Conservation (phyloP, 1,140 invertebrate genomes). For the Drosophila micromelanica region DNA sequence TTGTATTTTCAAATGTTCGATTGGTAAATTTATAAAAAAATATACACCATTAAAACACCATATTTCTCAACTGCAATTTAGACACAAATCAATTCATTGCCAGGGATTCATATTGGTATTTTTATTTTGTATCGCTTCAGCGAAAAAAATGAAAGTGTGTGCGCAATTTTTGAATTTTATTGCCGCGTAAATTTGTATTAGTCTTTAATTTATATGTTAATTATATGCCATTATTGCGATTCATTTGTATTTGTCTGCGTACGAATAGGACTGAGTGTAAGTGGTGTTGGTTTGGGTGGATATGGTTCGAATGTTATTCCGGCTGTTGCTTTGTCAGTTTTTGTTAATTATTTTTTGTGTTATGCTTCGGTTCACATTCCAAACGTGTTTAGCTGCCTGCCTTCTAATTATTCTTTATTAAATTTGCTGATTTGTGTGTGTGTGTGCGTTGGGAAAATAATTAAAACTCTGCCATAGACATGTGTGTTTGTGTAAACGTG, state of each 20-base stretch:
- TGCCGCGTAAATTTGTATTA: slow-evolving; percentile 62
- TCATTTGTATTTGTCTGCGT: slow-evolving; percentile 33
- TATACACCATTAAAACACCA: neutral
- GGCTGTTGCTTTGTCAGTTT: slow-evolving; percentile 66
- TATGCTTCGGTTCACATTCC: slow-evolving; percentile 33
- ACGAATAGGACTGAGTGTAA: neutral
- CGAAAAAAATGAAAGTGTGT: slow-evolving; percentile 4
- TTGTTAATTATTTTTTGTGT: slow-evolving; percentile 74
- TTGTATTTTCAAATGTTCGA: too few species aligned
- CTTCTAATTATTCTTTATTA: slow-evolving; percentile 81
- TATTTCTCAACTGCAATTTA: slow-evolving; percentile 1
- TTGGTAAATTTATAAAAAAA: neutral
- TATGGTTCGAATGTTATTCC: slow-evolving; percentile 28
- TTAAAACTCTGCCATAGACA: slow-evolving; percentile 61
- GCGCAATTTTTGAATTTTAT: slow-evolving; percentile 60
- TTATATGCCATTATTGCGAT: slow-evolving; percentile 58
- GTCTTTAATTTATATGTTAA: slow-evolving; percentile 79
- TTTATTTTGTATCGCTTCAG: neutral
- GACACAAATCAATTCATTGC: neutral
- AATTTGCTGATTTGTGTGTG: slow-evolving; percentile 54
- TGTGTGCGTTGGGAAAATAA: slow-evolving; percentile 53
- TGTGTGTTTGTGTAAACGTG: slow-evolving; percentile 18
- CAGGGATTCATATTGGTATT: neutral
- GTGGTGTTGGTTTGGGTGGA: neutral
- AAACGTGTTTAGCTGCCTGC: slow-evolving; percentile 45